Evolutionary conservation across 2,797 vertebrate species (phyloP).

Genomic region (Australoheros facetus): DNA sequence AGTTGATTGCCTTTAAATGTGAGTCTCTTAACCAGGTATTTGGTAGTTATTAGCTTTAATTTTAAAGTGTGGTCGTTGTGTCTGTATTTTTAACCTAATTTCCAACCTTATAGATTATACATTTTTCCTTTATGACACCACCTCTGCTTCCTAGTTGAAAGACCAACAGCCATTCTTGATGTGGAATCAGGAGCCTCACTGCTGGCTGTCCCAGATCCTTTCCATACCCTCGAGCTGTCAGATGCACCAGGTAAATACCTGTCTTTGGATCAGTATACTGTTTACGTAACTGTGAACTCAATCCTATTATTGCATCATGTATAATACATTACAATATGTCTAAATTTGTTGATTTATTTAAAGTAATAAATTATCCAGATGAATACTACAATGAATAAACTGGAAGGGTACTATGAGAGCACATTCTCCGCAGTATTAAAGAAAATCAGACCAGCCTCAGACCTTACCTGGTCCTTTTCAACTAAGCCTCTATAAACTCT

Average conservation of each 20-base stretch:
- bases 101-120: neutral
- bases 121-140: neutral
- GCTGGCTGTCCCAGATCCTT: constrained; percentile 88
- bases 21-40: neutral
- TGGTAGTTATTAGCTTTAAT: neutral
- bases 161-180: constrained; percentile 43
- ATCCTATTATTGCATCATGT: too few species aligned
- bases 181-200: constrained; percentile 79
- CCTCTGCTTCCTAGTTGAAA: constrained; percentile 58
- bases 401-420: neutral
- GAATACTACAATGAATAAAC: too few species aligned
- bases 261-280: neutral
- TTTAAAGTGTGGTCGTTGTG: neutral
- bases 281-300: neutral
- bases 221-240: constrained; percentile 84
- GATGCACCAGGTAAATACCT: constrained; percentile 86
- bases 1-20: neutral
- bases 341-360: neutral
- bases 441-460: neutral
- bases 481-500: neutral
- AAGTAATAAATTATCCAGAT: neutral
- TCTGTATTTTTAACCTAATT: neutral
- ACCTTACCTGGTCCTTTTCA: neutral
- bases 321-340: neutral
- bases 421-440: neutral